Percentiles rank a stretch among this genome's conserved stretches.
phyloP scores from a whole-genome alignment of 2,888 invertebrate species.

The Argynnis bischoffii region DNA sequence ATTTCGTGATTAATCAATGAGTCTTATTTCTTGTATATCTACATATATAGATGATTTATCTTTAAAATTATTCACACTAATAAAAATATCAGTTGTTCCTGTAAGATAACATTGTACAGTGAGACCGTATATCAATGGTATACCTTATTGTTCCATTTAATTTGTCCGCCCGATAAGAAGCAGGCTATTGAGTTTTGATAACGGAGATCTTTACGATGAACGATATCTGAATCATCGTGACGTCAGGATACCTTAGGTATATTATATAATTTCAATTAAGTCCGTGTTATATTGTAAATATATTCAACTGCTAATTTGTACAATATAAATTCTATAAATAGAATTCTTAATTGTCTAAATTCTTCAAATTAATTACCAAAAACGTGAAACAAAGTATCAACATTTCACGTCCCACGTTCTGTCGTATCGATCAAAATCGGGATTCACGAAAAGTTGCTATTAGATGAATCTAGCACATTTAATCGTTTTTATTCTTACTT shows the following conservation, averaged over 20 bases:
- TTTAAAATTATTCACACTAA: not conserved
- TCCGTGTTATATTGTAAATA: too few relatives aligned
- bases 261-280: too few relatives aligned
- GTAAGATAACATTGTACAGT: slow-evolving; percentile 15
- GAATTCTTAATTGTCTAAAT: too few relatives aligned
- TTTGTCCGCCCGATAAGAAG: slow-evolving; percentile 37
- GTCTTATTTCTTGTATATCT: too few relatives aligned
- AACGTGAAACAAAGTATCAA: too few relatives aligned
- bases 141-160: slow-evolving; percentile 36
- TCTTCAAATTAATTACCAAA: too few relatives aligned
- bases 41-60: not conserved
- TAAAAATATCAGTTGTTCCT: slow-evolving; percentile 15
- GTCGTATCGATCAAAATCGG: too few relatives aligned
- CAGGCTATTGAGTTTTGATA: slow-evolving; percentile 35
- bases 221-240: slow-evolving; percentile 31
- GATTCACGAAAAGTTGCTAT: not conserved
- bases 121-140: slow-evolving; percentile 11
- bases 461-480: not conserved
- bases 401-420: too few relatives aligned
- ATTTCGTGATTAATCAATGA: too few relatives aligned
- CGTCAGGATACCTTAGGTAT: slow-evolving; percentile 12
- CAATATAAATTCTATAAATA: too few relatives aligned
- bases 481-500: slow-evolving; percentile 14
- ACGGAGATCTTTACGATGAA: slow-evolving; percentile 30
- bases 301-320: too few relatives aligned